A percentile compares a stretch with the other conserved stretches of the same genome.
These are phyloP conservation scores for Pseudachorutes palmiensis DNA, from an alignment of 1,140 invertebrate genomes.

Conservation along the genomic window DNA sequence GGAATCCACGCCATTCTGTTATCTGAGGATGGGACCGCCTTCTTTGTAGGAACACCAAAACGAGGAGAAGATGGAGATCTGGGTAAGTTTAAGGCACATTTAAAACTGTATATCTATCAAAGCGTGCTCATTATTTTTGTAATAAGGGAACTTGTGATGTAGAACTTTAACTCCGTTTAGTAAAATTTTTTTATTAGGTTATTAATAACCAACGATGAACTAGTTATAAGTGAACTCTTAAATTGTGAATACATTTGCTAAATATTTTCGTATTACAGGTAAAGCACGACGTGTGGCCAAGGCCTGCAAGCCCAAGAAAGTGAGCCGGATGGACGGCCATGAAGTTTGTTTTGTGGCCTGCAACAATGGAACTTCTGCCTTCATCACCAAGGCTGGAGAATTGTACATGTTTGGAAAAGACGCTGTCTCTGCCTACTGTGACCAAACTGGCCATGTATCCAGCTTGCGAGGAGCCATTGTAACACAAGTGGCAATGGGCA, in stretches of 20 bases:
- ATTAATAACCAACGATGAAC: too few relatives aligned
- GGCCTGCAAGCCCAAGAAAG: constrained; percentile 84
- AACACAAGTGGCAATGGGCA: constrained; percentile 80
- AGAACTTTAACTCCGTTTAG: too few relatives aligned
- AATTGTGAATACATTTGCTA: too few relatives aligned
- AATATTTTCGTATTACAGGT: too few relatives aligned
- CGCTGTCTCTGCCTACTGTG: constrained; percentile 63
- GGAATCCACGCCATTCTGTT: constrained; percentile 81
- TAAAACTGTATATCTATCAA: too few relatives aligned
- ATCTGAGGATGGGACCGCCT: constrained; percentile 78
- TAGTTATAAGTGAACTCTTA: too few relatives aligned
- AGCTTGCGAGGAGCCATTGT: constrained; percentile 71
- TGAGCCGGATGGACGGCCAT: constrained; percentile 79
- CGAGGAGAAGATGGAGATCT: constrained; percentile 88
- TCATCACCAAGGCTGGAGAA: constrained; percentile 80
- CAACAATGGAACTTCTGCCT: constrained; percentile 87
- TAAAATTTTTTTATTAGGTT: too few relatives aligned
- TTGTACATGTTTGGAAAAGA: constrained; percentile 93
- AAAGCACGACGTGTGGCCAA: constrained; percentile 77
- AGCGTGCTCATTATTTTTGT: too few relatives aligned
- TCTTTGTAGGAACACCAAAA: constrained; percentile 78
- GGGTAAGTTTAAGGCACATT: too few relatives aligned
- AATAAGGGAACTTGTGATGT: too few relatives aligned
- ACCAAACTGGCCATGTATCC: constrained; percentile 61
- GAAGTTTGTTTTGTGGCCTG: constrained; percentile 73